Base-by-base conservation (phyloP, 2,113 vertebrate species). In the Agapornis roseicollis region DNA sequence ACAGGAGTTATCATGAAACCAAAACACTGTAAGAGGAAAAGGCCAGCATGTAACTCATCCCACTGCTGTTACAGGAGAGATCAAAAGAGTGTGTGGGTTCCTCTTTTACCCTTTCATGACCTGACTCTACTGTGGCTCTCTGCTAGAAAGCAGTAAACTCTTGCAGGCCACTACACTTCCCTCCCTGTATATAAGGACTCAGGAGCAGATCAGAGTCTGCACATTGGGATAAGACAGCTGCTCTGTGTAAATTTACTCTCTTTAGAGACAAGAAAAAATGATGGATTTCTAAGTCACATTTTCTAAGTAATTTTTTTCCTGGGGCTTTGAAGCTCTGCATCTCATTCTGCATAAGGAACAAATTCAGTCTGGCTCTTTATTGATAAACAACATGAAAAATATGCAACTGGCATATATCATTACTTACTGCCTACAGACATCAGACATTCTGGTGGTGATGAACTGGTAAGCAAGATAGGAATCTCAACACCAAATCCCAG, bases 371-470 rank as follows among this genome's bases (percentile, higher is more conserved):
- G 85, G 90, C 65, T 76, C 70, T 88, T 88, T 80, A 92, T 82
- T 76, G 90, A 93, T 93, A 95, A 96, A 96, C 88, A 97, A 84
- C 37, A 87, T 4, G 23, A 94, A 87, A 96, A 96, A 89, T 81
- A 52, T 86, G 69, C n/a, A 95, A 89, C 77, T 93, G 86, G 93
- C 73, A 92, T 81, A 31, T 61, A 79, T 81, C 37, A 60, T 92
- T 74, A 42, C 39, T 60, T 65, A 37, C n/a, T 89, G 88, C 77
- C 69, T 93, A 90, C 77, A 85, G 82, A 88, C 82, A 90, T 91
- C 76, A 97, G 92, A 76, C 37, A 25, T 79, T 65, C 80, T 74
- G 85, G 28, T 94, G 71, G 73, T 84, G 88, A 94, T 84, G 60
- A 81, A 81, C 73, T 80, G 70, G 65, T 81, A 66, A 94, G 66